Base-by-base conservation (phyloP, 1,140 invertebrate genomes). In the Frieseomelitta varia region DNA sequence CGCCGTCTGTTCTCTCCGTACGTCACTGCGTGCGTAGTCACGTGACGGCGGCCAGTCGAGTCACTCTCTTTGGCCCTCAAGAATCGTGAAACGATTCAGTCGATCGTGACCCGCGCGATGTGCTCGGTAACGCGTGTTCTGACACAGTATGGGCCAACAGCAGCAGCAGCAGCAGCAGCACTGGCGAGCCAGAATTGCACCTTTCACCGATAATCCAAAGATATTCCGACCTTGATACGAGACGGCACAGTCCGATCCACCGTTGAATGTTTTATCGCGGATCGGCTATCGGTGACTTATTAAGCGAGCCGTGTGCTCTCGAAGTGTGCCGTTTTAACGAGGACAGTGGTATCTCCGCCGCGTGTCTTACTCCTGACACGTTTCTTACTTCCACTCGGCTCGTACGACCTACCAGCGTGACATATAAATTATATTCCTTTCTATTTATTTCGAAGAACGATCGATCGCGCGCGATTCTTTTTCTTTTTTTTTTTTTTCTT, bases 21-120 rank as follows among this genome's bases (percentile, higher is more conserved):
- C 88, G 87, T 87, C 80, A 83, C 88, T 89, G 88, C 75, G 53
- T 79, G 76, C 56, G 63, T 80, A 77, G 82, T 91, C 90, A 91
- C 90, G 90, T 91, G 90, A 91, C 82, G 14, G 65, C 58, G 58
- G 14, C 56, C 68, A 56, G 86, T 82, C 81, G 84, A 88, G 74
- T 87, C 87, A 87, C 84, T 90, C 84, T 90, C 89, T 90, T 87
- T 88, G 84, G 89, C 88, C 87, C 89, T 84, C 27, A 90, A 85
- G 89, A 87, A 90, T 90, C 67, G 81, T 87, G 58, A 30, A 80
- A n/a, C 88, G 82, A 89, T 85, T 90, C 88, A 89, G 88, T 90
- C 87, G 76, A 67, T 83, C 67, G 79, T 80, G 88, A 81, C 63
- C 68, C 81, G 76, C 81, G 76, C 81, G 81, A 80, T 30, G 67